These are phyloP conservation scores for Dicycla oo DNA, from an alignment of 2,888 invertebrate genomes.

Conservation along the genomic window DNA sequence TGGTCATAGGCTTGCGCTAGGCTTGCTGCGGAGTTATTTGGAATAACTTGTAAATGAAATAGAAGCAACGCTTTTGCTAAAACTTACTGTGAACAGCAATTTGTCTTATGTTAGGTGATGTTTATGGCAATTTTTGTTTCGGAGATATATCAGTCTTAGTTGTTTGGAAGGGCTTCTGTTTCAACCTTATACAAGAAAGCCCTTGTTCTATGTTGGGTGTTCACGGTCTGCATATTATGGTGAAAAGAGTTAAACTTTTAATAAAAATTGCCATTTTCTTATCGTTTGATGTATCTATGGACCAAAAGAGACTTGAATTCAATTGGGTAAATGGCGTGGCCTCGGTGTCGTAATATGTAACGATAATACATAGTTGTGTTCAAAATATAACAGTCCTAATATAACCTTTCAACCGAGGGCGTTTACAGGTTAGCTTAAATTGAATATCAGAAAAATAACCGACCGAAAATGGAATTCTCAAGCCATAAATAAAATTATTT, in stretches of 20 bases:
- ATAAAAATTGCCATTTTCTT: no score
- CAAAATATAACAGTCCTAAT: neutral
- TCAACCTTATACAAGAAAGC: no score
- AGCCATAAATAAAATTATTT: constrained; percentile 46
- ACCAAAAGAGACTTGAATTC: neutral
- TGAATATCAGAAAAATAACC: constrained; percentile 2
- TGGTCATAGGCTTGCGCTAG: constrained; percentile 17
- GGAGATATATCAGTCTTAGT: neutral
- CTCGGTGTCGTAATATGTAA: neutral
- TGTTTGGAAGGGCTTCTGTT: neutral
- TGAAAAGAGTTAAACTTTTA: neutral
- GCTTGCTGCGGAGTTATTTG: constrained; percentile 8
- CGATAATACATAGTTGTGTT: no score
- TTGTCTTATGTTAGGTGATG: neutral
- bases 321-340: neutral
- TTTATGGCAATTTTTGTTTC: constrained; percentile 1
- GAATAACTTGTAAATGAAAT: constrained; percentile 12
- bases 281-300: no score
- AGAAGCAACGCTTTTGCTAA: constrained; percentile 9
- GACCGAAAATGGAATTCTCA: constrained; percentile 12
- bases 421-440: constrained; percentile 19
- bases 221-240: no score
- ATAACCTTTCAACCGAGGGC: constrained; percentile 2
- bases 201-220: no score
- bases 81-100: constrained; percentile 8